These are phyloP conservation scores for Lineus longissimus DNA, from an alignment of 1,140 invertebrate species.

Conservation along the genomic window DNA sequence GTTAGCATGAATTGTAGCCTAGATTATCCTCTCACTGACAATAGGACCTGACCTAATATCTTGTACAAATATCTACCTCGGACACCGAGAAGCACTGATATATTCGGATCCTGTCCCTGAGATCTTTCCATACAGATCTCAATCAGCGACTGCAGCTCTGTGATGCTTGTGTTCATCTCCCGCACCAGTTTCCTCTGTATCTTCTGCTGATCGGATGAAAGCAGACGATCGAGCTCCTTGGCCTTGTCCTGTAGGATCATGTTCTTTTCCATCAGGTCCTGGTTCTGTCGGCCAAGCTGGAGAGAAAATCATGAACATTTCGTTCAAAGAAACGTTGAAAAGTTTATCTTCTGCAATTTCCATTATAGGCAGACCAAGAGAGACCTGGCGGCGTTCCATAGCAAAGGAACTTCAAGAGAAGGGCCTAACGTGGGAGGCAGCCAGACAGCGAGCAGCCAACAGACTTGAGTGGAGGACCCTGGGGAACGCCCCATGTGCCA, in stretches of 20 bases:
- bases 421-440: too few relatives aligned
- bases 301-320: background rate
- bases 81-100: constrained; percentile 40
- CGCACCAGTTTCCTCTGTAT: constrained; percentile 35
- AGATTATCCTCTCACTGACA: too few relatives aligned
- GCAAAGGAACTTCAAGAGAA: too few relatives aligned
- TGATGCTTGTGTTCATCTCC: constrained; percentile 42
- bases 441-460: too few relatives aligned
- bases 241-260: constrained; percentile 35
- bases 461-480: too few relatives aligned
- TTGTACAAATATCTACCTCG: constrained; percentile 29
- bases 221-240: constrained; percentile 30
- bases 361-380: too few relatives aligned
- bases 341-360: too few relatives aligned
- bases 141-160: constrained; percentile 42
- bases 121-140: constrained; percentile 41
- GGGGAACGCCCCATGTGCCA: too few relatives aligned
- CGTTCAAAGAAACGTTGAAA: too few relatives aligned
- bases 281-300: constrained; percentile 37
- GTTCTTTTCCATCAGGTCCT: constrained; percentile 42
- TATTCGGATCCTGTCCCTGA: constrained; percentile 44
- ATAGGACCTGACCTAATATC: too few relatives aligned
- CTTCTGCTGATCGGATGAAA: constrained; percentile 26
- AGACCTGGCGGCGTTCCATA: too few relatives aligned
- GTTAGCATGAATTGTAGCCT: too few relatives aligned